Conservation (phyloP, 2,113 vertebrate genomes). For the Sclerurus mexicanus region DNA sequence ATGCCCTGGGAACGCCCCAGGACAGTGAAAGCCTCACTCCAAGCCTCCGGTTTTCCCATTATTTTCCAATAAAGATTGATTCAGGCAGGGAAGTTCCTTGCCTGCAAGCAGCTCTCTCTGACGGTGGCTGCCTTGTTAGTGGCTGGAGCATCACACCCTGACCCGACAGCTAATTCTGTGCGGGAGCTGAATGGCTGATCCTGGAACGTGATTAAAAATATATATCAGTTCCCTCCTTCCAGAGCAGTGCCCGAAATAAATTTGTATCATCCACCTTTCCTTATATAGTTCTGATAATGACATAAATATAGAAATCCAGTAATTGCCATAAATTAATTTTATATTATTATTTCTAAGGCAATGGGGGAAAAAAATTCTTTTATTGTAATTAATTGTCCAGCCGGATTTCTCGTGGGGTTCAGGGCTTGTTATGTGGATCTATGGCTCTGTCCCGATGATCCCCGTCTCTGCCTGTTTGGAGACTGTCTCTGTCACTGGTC, state of each 20-base stretch:
- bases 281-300: neutral
- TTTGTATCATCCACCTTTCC: neutral
- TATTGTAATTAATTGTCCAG: neutral
- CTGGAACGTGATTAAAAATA: neutral
- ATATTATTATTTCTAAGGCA: neutral
- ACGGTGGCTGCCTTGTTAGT: accelerated
- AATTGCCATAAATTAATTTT: slow-evolving; percentile 33
- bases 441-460: neutral
- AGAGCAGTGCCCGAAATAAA: neutral
- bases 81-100: neutral
- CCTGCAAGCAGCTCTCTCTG: neutral
- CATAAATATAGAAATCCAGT: neutral
- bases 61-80: neutral
- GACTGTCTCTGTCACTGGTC: neutral
- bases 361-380: neutral
- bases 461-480: neutral
- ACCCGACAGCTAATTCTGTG: neutral
- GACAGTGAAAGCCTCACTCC: neutral
- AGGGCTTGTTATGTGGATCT: accelerated
- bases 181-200: neutral
- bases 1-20: neutral
- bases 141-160: neutral
- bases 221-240: neutral
- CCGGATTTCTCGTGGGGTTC: accelerated
- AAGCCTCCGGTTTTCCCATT: neutral